A percentile compares a stretch with the other conserved stretches of the same genome.
Evolutionary conservation across 1,140 invertebrate genomes (phyloP).

Genomic region (Cyphomyrmex costatus): DNA sequence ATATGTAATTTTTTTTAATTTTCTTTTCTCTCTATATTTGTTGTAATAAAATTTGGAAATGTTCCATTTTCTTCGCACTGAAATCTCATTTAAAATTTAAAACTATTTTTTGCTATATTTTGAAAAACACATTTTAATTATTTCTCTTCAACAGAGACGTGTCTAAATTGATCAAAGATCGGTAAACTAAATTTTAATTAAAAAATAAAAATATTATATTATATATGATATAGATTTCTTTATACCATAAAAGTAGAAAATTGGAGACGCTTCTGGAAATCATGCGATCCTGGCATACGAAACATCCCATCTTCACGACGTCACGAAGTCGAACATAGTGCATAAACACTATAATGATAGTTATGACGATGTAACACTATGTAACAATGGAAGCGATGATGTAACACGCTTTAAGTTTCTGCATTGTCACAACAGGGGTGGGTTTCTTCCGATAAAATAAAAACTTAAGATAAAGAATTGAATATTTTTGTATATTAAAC

Average conservation of each 20-base stretch:
- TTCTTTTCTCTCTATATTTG: not conserved
- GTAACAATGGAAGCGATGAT: conserved; percentile 27
- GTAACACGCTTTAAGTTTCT: not conserved
- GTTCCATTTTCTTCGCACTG: not conserved
- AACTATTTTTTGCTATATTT: conserved; percentile 7
- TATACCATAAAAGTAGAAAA: not conserved
- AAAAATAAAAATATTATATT: not conserved
- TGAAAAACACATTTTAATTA: not conserved
- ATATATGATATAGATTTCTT: not conserved
- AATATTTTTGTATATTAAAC: not conserved
- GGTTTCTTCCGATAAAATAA: not conserved
- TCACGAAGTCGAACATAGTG: conserved; percentile 66
- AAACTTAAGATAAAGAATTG: not conserved
- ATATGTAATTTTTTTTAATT: not conserved
- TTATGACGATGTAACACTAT: conserved; percentile 8
- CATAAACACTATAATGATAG: conserved; percentile 15
- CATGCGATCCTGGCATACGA: conserved; percentile 71
- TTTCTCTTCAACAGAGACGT: not conserved
- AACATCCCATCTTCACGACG: conserved; percentile 78
- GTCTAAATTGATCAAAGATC: not conserved
- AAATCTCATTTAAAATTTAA: not conserved
- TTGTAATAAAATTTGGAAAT: not conserved
- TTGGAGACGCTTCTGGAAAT: conserved; percentile 51
- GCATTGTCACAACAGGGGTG: not conserved
- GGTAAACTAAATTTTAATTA: not conserved